phyloP scores from a whole-genome alignment of 2,797 vertebrate species.

The Selene dorsalis region DNA sequence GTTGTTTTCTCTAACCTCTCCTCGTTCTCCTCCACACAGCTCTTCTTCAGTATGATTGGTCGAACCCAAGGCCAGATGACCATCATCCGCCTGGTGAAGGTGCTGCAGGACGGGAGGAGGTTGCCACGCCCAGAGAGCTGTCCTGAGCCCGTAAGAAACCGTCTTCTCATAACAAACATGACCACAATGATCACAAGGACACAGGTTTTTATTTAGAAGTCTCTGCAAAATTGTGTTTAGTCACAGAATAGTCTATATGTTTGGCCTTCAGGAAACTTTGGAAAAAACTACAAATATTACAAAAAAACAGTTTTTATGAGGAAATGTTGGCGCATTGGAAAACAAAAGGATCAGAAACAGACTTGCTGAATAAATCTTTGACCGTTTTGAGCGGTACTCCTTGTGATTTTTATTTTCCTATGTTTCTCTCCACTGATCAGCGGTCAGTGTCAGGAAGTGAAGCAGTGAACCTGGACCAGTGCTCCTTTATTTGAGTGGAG shows the following conservation, averaged over 20 bases:
- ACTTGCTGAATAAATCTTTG: background rate
- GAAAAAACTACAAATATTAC: too few species aligned
- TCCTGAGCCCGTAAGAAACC: conserved; percentile 84
- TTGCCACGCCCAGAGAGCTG: conserved; percentile 89
- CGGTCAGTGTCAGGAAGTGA: too few species aligned
- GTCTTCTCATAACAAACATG: background rate
- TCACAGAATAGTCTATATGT: background rate
- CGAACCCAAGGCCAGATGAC: conserved; percentile 95
- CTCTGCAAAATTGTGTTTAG: conserved; percentile 7
- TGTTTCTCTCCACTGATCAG: background rate
- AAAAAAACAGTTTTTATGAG: too few species aligned
- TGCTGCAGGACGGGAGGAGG: conserved; percentile 89
- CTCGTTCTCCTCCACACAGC: conserved; percentile 75
- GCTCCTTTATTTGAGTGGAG: too few species aligned
- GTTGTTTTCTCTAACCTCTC: background rate
- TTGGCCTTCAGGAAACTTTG: background rate
- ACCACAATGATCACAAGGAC: background rate
- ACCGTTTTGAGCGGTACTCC: too few species aligned
- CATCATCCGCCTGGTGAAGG: conserved; percentile 88
- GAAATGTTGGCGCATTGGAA: too few species aligned
- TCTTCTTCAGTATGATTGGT: conserved; percentile 93
- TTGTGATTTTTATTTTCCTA: too few species aligned
- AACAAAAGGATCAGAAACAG: too few species aligned
- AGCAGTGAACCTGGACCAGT: too few species aligned
- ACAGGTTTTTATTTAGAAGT: background rate